Base-by-base conservation (phyloP, 2,797 vertebrate genomes). In the Rhincodon typus region DNA sequence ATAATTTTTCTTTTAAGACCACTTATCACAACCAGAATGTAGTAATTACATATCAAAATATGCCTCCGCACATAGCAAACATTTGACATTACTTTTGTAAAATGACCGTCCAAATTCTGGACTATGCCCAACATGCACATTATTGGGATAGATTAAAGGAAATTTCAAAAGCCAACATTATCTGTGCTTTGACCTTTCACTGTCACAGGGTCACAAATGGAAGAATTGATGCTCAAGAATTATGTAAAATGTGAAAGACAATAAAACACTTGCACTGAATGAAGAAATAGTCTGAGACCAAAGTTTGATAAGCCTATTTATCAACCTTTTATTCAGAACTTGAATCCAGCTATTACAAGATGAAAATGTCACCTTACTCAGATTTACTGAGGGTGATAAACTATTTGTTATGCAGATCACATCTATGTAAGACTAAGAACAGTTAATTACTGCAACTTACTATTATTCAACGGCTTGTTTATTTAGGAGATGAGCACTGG, bases 401-500 rank as follows among this genome's bases (percentile, higher is more conserved):
- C 25, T 25, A 93, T 7, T 23, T 21, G 19, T 93, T 93, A 42
- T 69, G 19, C 38, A 38, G n/a, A 93, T 17, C 19, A 67, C n/a
- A 42, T 42, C n/a, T 38, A 67, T 93, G n/a, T 10, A 77, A 53
- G 4, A 57, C 19, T 74, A 50, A 53, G 94, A 77, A 74, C n/a
- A 30, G 6, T 77, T 70, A 95, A 6, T 77, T 23, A n/a, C 7
- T 53, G 2, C 57, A 53, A 19, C 1, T 50, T 21, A 19, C 70
- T 57, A 13, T 6, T 50, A 95, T n/a, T 77, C 72, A 57, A 19
- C 57, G 69, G 94, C n/a, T 96, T 67, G 70, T 93, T 27, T 95
- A n/a, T 74, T 4, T 96, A 99, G 99, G 99, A 96, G 98, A 99
- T 0, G 98, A 99, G 96, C 97, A 99, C 97, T 99, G 99, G 98